Conservation (phyloP, 2,113 vertebrate genomes). For the Gopherus flavomarginatus region DNA sequence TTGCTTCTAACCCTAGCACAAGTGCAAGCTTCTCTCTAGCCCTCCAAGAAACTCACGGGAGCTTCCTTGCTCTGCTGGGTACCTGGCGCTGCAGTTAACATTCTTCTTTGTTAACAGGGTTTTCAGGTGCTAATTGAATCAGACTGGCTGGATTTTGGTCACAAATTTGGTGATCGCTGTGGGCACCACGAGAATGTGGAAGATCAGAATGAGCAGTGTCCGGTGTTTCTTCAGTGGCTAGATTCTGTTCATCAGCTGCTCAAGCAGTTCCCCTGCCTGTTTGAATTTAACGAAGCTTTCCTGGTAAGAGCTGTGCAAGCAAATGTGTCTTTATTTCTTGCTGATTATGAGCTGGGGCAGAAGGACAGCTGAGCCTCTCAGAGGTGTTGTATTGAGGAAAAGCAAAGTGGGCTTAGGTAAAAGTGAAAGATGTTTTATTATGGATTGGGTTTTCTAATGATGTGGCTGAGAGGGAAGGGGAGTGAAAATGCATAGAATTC, state of each 20-base stretch:
- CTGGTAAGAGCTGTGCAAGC: constrained; percentile 81
- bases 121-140: constrained; percentile 98
- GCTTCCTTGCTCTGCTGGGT: background rate
- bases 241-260: constrained; percentile 97
- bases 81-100: background rate
- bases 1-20: background rate
- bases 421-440: background rate
- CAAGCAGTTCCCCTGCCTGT: constrained; percentile 97
- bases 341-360: background rate
- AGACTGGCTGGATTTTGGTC: constrained; percentile 96
- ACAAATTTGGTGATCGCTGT: constrained; percentile 98
- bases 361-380: rapidly evolving
- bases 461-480: background rate
- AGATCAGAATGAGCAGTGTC: constrained; percentile 96
- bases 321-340: background rate
- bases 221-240: constrained; percentile 98
- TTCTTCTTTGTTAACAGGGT: constrained; percentile 79
- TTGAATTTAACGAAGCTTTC: constrained; percentile 98
- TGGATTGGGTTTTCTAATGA: background rate
- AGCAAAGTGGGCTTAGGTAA: background rate
- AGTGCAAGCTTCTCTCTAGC: background rate
- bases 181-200: constrained; percentile 96
- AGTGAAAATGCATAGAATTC: background rate
- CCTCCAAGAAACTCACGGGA: background rate
- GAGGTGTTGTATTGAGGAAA: background rate